phyloP scores from a whole-genome alignment of 1,140 invertebrate species.

The Macrotrachela quadricornifera region DNA sequence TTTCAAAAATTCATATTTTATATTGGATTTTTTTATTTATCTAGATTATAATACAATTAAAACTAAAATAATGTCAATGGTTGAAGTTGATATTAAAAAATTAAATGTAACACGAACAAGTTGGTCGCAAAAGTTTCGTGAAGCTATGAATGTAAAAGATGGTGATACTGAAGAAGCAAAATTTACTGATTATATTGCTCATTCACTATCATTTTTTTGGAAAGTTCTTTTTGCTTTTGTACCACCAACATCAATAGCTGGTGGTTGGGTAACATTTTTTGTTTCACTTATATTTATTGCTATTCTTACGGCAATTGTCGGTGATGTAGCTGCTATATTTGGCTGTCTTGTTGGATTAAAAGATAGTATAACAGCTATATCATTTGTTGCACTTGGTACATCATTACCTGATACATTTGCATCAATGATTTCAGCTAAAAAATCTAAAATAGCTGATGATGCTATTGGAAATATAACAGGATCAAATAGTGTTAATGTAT shows the following conservation, averaged over 20 bases:
- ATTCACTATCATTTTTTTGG: conserved; percentile 25
- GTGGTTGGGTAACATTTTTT: conserved; percentile 42
- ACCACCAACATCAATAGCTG: conserved; percentile 36
- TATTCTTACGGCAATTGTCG: conserved; percentile 39
- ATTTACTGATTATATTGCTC: conserved; percentile 32
- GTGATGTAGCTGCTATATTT: conserved; percentile 42
- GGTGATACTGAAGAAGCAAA: conserved; percentile 40
- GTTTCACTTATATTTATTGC: conserved; percentile 37
- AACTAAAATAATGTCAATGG: conserved; percentile 35
- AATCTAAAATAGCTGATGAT: conserved; percentile 34
- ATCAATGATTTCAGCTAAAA: conserved; percentile 30
- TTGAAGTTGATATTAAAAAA: conserved; percentile 38
- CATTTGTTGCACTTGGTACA: conserved; percentile 48
- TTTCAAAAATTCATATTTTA: too few species aligned
- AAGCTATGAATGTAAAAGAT: conserved; percentile 43
- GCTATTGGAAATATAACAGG: conserved; percentile 39
- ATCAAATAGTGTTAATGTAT: conserved; percentile 39
- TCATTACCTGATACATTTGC: conserved; percentile 46
- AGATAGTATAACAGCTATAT: conserved; percentile 42
- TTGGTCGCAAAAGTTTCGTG: conserved; percentile 38
- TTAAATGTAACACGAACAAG: conserved; percentile 36
- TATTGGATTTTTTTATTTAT: too few species aligned
- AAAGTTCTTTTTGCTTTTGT: conserved; percentile 40
- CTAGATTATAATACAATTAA: conserved; percentile 23
- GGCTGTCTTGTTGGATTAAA: conserved; percentile 40